Evolutionary conservation across 1,140 invertebrate genomes (phyloP), one percentile per base, ranked within the genome.

Genomic region (Lethrus apterus): DNA sequence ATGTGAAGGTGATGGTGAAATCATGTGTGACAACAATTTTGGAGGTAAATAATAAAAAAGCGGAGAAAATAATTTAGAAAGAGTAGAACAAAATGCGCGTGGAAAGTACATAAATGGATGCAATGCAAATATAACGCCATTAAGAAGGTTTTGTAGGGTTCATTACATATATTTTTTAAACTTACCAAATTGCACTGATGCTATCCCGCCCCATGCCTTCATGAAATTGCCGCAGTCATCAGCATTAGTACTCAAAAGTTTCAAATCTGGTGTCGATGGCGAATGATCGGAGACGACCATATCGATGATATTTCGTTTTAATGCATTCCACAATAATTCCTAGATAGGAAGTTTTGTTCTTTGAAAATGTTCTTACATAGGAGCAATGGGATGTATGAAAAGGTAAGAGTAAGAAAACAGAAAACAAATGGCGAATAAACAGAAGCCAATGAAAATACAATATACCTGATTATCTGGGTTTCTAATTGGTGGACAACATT

Each of bases 231-330:
- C 76, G 8, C 69, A 65, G 9, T 60, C 60, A n/a, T n/a, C n/a
- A n/a, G n/a, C n/a, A n/a, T n/a, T n/a, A 46, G 68, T 64, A 23
- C 64, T 71, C 1, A 70, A 60, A 13, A 67, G 64, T 50, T 84
- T 81, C 1, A 82, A 64, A 2, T 81, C 76, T 0, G 76, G 71
- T 8, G 80, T 80, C 42, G 81, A 82, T 0, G 83, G 81, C 0
- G 83, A 86, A 56, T 86, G 84, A 66, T 85, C 82, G 3, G 83
- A 85, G 3, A 81, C 79, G 5, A 86, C 75, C 70, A 82, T 70
- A 51, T 83, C 76, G 14, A 83, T 64, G 13, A 70, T 59, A 44
- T 74, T 73, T 18, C 69, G 64, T 51, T 70, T 57, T 9, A 84
- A 46, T 19, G 70, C 80, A 24, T 70, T 50, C 83, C 84, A 86